Evolutionary conservation across 2,888 invertebrate species (phyloP).

Genomic region (Neocrepidodera transversa): DNA sequence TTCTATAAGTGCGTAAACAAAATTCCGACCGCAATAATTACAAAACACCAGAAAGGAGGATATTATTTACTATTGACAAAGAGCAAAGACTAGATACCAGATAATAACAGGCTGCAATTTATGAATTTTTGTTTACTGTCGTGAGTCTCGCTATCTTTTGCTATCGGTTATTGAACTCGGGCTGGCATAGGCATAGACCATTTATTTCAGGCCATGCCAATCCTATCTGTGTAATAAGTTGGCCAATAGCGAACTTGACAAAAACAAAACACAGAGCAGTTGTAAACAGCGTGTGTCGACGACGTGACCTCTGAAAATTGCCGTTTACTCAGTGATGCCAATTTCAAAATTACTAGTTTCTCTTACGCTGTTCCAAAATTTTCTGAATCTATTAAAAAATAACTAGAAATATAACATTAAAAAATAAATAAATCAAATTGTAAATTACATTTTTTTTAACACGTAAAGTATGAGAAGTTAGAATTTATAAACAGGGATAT

Average conservation of each 20-base stretch:
- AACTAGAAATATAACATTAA: no score
- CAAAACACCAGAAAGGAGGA: constrained; percentile 1
- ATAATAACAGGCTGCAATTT: constrained; percentile 15
- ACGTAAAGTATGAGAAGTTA: no score
- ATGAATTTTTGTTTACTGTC: constrained; percentile 14
- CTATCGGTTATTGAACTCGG: constrained; percentile 38
- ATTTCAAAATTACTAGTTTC: no score
- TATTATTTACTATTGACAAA: constrained; percentile 7
- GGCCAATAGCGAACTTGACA: constrained; percentile 34
- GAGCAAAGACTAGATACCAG: constrained; percentile 6
- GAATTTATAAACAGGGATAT: no score
- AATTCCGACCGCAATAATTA: constrained; percentile 5
- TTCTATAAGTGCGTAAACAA: not conserved
- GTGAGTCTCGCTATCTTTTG: constrained; percentile 10
- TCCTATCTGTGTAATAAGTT: constrained; percentile 34
- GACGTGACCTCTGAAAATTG: constrained; percentile 27
- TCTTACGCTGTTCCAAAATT: no score
- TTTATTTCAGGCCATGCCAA: constrained; percentile 30
- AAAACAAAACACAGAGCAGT: constrained; percentile 26
- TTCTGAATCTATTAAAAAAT: no score
- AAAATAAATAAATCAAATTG: no score
- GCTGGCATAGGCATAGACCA: constrained; percentile 17
- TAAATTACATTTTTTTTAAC: no score
- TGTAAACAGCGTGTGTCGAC: constrained; percentile 31
- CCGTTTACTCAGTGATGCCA: no score